These are phyloP conservation scores for Scophthalmus maximus DNA, from an alignment of 2,113 vertebrate genomes.

Conservation along the genomic window DNA sequence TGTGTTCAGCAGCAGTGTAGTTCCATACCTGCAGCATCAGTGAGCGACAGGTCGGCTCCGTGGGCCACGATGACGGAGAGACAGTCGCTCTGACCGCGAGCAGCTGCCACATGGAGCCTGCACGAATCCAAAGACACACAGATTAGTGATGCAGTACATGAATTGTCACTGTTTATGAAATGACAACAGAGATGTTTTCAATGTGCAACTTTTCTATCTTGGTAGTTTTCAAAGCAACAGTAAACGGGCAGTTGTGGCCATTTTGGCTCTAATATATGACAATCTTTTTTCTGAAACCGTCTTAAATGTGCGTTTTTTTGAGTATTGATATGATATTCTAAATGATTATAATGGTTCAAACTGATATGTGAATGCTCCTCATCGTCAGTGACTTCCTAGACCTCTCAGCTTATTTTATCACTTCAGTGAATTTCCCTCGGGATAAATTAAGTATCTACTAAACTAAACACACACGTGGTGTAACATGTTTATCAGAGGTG, in stretches of 20 bases:
- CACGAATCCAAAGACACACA: conserved; percentile 10
- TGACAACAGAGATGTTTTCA: background rate
- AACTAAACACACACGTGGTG: too few relatives aligned
- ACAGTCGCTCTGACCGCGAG: conserved; percentile 90
- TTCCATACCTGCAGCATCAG: conserved; percentile 89
- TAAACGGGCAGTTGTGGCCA: background rate
- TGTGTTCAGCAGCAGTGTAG: background rate
- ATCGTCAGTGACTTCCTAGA: too few relatives aligned
- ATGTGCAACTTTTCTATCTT: background rate
- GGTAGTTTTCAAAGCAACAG: background rate
- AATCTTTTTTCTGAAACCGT: too few relatives aligned
- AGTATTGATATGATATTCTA: too few relatives aligned
- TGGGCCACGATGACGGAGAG: conserved; percentile 91
- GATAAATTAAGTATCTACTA: too few relatives aligned
- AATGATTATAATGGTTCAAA: too few relatives aligned
- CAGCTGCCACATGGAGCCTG: conserved; percentile 92
- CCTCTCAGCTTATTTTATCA: too few relatives aligned
- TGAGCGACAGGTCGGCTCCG: conserved; percentile 88
- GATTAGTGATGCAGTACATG: background rate
- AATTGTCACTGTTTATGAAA: background rate
- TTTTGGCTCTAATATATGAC: too few relatives aligned
- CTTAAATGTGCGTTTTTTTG: too few relatives aligned
- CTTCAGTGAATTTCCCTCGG: too few relatives aligned
- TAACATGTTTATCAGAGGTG: too few relatives aligned
- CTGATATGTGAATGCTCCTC: too few relatives aligned